Evolutionary conservation across 2,113 vertebrate species (phyloP).

Genomic region (Solenodon paradoxus): DNA sequence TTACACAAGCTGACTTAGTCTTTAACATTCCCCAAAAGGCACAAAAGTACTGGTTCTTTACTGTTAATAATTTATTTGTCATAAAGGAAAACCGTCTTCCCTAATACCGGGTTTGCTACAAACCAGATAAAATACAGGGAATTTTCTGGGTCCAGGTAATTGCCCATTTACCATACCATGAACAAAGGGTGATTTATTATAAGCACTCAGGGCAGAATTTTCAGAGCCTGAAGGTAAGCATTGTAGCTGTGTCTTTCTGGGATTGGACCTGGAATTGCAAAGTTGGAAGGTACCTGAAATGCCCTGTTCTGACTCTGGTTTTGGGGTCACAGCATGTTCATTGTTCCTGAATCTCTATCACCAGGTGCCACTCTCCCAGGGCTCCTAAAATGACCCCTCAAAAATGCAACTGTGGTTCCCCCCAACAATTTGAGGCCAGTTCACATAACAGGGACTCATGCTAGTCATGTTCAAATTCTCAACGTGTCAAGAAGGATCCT

Average conservation of each 20-base stretch:
- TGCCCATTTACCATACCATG: not conserved
- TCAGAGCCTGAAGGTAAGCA: not conserved
- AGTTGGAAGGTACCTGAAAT: not conserved
- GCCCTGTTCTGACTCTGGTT: not conserved
- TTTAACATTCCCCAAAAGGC: conserved; percentile 19
- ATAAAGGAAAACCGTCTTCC: not conserved
- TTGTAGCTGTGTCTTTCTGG: not conserved
- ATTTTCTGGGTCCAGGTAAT: not conserved
- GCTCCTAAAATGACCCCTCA: not conserved
- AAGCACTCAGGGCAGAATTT: not conserved
- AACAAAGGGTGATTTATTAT: not conserved
- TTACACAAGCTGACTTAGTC: not conserved
- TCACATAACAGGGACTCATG: too few relatives aligned
- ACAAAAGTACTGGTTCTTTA: not conserved
- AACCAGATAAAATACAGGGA: not conserved
- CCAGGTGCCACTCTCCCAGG: not conserved
- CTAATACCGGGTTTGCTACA: not conserved
- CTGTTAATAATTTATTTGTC: not conserved
- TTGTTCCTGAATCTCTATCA: not conserved
- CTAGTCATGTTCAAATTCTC: not conserved
- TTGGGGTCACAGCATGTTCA: accelerated
- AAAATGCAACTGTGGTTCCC: not conserved
- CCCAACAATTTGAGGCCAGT: too few relatives aligned
- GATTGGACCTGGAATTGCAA: not conserved
- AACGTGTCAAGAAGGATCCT: not conserved